Conservation (phyloP, 2,888 invertebrate genomes). For the Lamellibrachia columna region DNA sequence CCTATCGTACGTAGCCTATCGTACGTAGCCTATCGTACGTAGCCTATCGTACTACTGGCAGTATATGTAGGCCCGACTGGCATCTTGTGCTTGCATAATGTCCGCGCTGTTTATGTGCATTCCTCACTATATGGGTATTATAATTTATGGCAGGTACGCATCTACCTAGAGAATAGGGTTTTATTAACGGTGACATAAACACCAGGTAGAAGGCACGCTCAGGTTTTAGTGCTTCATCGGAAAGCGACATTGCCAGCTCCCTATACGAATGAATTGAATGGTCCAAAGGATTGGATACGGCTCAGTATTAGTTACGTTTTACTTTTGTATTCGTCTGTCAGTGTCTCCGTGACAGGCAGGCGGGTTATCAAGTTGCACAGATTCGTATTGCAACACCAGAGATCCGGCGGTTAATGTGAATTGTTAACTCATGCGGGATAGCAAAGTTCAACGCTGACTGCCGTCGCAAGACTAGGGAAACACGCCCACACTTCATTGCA, state of each 20-base stretch:
- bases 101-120: background rate
- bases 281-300: no score
- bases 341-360: background rate
- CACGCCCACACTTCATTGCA: background rate
- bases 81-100: background rate
- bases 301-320: background rate
- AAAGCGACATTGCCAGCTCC: background rate
- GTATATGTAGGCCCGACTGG: background rate
- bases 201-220: background rate
- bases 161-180: no score
- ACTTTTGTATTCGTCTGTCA: background rate
- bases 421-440: background rate
- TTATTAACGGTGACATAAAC: background rate
- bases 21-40: no score
- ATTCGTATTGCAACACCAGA: background rate
- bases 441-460: background rate
- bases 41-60: no score
- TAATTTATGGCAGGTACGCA: background rate
- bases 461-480: background rate
- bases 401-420: background rate
- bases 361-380: background rate
- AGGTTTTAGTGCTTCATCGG: background rate
- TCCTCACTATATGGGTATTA: background rate
- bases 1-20: no score
- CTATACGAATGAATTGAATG: background rate